Percentiles rank a stretch among this genome's conserved stretches.
phyloP scores from a whole-genome alignment of 2,888 invertebrate species.

The Campoletis raptor region DNA sequence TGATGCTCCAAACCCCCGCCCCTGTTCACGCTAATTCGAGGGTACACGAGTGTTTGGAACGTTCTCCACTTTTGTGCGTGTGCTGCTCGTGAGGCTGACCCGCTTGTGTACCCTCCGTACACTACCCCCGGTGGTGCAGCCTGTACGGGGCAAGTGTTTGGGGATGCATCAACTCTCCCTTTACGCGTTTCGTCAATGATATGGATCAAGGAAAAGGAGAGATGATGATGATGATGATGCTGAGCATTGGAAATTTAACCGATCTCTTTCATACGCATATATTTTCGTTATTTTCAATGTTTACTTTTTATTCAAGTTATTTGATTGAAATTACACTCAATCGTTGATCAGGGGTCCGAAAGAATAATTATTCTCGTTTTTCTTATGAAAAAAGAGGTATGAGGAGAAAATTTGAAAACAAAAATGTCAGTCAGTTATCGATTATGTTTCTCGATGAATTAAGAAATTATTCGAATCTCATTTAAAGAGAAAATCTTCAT shows the following conservation, averaged over 20 bases:
- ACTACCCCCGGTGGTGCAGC: slow-evolving; percentile 67
- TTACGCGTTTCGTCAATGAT: slow-evolving; percentile 61
- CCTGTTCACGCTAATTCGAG: slow-evolving; percentile 70
- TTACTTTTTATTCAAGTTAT: neutral
- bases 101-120: slow-evolving; percentile 45
- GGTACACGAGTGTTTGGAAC: slow-evolving; percentile 73
- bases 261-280: neutral
- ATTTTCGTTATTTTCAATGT: neutral
- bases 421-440: neutral
- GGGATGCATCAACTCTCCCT: slow-evolving; percentile 53
- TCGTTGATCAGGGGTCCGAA: too few relatives aligned
- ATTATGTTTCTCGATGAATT: neutral
- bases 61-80: slow-evolving; percentile 72
- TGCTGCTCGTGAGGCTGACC: slow-evolving; percentile 58
- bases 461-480: neutral
- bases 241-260: slow-evolving; percentile 30
- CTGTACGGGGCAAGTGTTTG: slow-evolving; percentile 75
- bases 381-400: neutral
- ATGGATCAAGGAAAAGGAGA: slow-evolving; percentile 49
- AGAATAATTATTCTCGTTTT: neutral
- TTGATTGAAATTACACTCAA: neutral
- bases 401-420: neutral
- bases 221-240: slow-evolving; percentile 8
- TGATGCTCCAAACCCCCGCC: slow-evolving; percentile 44
- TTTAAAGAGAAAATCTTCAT: neutral